phyloP scores from a whole-genome alignment of 2,797 vertebrate genomes.

The Otolemur crassicaudatus region DNA sequence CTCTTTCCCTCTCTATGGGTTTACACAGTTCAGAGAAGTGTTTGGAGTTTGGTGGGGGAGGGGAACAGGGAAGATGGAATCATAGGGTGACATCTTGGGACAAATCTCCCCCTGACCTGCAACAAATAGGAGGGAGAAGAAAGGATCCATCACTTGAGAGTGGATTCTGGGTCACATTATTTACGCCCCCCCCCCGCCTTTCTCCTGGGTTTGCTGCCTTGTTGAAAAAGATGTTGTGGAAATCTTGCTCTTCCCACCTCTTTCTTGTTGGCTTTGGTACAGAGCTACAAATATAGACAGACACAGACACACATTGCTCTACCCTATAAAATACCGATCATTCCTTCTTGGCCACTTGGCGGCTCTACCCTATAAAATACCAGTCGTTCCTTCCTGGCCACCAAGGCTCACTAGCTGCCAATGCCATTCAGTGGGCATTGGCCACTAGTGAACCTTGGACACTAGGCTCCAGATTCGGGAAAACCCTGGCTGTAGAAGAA shows the following conservation, averaged over 20 bases:
- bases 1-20: not conserved
- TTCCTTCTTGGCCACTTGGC: not conserved
- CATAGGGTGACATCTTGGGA: not conserved
- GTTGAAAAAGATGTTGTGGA: not conserved
- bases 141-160: not conserved
- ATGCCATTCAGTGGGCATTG: not conserved
- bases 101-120: not conserved
- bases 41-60: not conserved
- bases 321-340: not conserved
- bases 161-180: not conserved
- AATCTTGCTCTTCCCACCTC: not conserved
- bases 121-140: not conserved
- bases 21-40: not conserved
- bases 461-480: conserved; percentile 3
- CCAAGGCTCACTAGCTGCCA: not conserved
- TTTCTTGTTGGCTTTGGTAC: not conserved
- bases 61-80: not conserved
- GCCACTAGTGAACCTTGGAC: not conserved
- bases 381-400: not conserved
- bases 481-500: conserved; percentile 15
- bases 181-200: fast-evolving
- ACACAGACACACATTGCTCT: not conserved
- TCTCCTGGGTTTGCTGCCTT: not conserved
- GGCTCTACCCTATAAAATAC: not conserved
- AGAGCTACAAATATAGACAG: not conserved